Evolutionary conservation across 2,797 vertebrate genomes (phyloP).

Genomic region (Apodemus agrarius): DNA sequence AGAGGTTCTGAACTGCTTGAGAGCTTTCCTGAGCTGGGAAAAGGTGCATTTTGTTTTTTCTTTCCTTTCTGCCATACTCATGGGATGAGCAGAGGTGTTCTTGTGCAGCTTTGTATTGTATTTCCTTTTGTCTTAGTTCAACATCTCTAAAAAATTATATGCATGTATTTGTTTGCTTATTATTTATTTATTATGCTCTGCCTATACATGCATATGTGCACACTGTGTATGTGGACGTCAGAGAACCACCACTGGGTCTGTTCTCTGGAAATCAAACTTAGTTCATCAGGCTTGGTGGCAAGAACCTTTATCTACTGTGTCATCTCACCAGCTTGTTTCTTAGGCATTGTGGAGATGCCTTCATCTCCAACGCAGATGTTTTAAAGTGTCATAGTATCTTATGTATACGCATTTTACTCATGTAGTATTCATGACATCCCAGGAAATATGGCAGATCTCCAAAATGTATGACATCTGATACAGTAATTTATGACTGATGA

Average conservation of each 20-base stretch:
- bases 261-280: neutral
- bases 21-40: constrained; percentile 93
- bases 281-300: neutral
- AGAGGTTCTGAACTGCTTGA: constrained; percentile 89
- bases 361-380: neutral
- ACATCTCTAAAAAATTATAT: neutral
- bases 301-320: neutral
- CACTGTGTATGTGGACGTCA: neutral
- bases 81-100: neutral
- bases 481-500: neutral
- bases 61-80: neutral
- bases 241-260: neutral
- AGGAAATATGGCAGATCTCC: neutral
- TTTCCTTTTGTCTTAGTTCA: neutral
- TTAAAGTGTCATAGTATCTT: neutral
- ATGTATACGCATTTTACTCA: neutral
- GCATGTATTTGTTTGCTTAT: neutral
- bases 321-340: neutral
- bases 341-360: neutral
- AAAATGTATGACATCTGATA: neutral
- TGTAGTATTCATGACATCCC: neutral
- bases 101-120: neutral
- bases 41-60: constrained; percentile 88
- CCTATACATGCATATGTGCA: neutral
- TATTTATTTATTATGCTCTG: no score